Percentiles rank a stretch among this genome's conserved stretches.
phyloP scores from a whole-genome alignment of 2,797 vertebrate species.

The Mus spretus region DNA sequence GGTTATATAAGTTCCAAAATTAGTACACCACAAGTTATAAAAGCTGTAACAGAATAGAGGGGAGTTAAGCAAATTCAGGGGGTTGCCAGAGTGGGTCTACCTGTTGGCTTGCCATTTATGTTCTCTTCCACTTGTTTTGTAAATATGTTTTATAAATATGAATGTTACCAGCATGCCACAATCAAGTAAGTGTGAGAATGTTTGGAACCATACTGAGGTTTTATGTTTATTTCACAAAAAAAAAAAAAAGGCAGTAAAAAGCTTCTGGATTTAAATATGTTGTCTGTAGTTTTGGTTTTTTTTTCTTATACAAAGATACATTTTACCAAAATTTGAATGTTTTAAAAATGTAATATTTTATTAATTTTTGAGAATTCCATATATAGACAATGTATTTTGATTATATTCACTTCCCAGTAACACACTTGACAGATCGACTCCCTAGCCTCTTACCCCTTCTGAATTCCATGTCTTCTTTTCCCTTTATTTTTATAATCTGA shows the following conservation, averaged over 20 bases:
- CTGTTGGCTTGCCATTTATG: not conserved
- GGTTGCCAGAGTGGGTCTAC: not conserved
- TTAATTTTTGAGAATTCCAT: not conserved
- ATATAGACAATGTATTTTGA: not conserved
- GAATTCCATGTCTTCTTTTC: not conserved
- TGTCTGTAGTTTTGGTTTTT: not conserved
- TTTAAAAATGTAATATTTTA: not conserved
- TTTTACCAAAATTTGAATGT: not conserved
- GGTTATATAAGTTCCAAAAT: not conserved
- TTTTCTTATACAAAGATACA: not conserved
- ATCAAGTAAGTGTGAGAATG: not conserved
- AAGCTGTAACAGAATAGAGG: not conserved
- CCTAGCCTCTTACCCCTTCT: not conserved
- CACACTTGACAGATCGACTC: not conserved
- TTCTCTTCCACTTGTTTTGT: not conserved
- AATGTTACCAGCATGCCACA: not conserved
- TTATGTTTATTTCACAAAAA: not conserved
- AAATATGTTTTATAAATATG: slow-evolving; percentile 11
- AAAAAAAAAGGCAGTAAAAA: not conserved
- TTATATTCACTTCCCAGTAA: not conserved
- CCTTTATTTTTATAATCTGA: not conserved
- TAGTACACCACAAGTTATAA: not conserved
- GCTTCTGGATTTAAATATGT: not conserved
- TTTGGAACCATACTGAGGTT: not conserved
- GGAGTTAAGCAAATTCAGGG: not conserved